These are phyloP conservation scores for Amiota minor DNA, from an alignment of 2,888 invertebrate species.

Conservation along the genomic window DNA sequence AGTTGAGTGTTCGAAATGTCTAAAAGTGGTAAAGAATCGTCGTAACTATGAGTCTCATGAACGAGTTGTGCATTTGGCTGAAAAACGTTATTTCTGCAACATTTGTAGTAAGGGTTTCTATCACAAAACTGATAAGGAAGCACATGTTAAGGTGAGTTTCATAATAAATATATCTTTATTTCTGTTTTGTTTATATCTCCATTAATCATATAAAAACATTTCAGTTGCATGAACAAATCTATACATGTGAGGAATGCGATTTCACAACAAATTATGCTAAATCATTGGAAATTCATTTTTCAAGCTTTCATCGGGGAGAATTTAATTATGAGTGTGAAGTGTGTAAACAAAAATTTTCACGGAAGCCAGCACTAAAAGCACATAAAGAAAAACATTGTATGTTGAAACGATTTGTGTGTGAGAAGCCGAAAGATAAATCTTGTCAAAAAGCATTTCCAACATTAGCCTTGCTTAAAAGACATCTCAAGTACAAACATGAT, in stretches of 20 bases:
- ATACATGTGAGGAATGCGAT: conserved; percentile 60
- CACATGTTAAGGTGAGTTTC: conserved; percentile 57
- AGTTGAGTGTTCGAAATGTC: conserved; percentile 62
- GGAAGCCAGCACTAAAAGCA: conserved; percentile 59
- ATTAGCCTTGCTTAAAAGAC: conserved; percentile 46
- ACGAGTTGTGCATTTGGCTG: conserved; percentile 65
- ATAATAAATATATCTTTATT: conserved; percentile 46
- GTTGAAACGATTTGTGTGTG: conserved; percentile 54
- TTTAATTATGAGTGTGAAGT: conserved; percentile 62
- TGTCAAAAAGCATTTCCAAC: conserved; percentile 50
- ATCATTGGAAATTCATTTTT: conserved; percentile 65
- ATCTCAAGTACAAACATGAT: conserved; percentile 25
- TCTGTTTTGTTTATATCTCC: conserved; percentile 26
- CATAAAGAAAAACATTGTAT: conserved; percentile 64
- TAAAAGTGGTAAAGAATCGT: conserved; percentile 63
- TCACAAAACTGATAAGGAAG: conserved; percentile 67
- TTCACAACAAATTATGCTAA: conserved; percentile 65
- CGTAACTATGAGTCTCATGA: conserved; percentile 65
- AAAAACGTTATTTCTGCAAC: conserved; percentile 65
- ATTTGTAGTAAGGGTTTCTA: conserved; percentile 69
- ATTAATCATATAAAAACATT: neutral
- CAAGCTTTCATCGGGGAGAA: conserved; percentile 61
- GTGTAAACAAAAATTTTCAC: conserved; percentile 65
- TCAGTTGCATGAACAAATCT: conserved; percentile 57
- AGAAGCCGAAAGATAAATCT: conserved; percentile 46